Evolutionary conservation across 2,888 invertebrate genomes (phyloP).

Genomic region (Trichogramma dendrolimi): DNA sequence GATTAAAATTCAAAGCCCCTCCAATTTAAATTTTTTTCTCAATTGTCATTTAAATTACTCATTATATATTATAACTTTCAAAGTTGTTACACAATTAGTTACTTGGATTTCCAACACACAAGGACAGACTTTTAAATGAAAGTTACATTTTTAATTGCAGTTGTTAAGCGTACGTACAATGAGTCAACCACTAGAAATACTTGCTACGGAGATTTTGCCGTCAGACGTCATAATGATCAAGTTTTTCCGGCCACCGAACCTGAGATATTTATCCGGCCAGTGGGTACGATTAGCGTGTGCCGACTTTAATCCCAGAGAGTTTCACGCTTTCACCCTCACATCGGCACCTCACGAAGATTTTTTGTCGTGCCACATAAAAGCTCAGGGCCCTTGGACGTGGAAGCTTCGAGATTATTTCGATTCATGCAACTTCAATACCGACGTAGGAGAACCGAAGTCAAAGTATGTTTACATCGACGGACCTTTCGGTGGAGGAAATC

Average conservation of each 20-base stretch:
- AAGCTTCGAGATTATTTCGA: conserved; percentile 91
- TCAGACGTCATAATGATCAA: conserved; percentile 92
- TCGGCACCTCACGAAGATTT: conserved; percentile 95
- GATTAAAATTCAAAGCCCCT: no score
- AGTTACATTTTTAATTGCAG: conserved; percentile 49
- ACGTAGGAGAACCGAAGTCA: conserved; percentile 76
- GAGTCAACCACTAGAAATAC: conserved; percentile 86
- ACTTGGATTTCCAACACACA: no score
- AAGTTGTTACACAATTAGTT: no score
- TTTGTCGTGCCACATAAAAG: conserved; percentile 91
- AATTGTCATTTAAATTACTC: no score
- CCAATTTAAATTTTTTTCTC: no score
- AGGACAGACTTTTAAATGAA: no score
- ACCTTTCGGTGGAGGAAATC: conserved; percentile 95
- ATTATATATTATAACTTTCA: no score
- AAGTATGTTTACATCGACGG: conserved; percentile 70
- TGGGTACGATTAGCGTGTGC: conserved; percentile 92
- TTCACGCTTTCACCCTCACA: conserved; percentile 92
- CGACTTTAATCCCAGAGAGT: conserved; percentile 82
- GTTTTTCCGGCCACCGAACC: conserved; percentile 91
- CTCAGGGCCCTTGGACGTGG: conserved; percentile 94
- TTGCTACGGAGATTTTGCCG: conserved; percentile 88
- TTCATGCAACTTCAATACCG: conserved; percentile 83
- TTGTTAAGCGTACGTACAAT: conserved; percentile 86
- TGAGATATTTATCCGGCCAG: conserved; percentile 90